These are phyloP conservation scores for Choloepus didactylus DNA, from an alignment of 2,797 vertebrate species.

Conservation along the genomic window DNA sequence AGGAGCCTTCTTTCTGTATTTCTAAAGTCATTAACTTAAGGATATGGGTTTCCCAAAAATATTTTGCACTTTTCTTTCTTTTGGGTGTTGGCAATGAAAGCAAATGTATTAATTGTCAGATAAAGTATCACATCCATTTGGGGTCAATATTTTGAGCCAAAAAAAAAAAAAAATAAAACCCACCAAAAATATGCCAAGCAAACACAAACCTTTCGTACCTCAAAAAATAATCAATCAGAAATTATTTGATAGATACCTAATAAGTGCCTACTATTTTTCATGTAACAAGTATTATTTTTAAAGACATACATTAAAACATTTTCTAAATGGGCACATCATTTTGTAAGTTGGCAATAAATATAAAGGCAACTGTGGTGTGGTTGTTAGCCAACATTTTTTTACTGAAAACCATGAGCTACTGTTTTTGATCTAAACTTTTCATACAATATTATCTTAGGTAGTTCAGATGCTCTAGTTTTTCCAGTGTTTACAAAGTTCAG, in stretches of 20 bases:
- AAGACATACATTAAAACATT: neutral
- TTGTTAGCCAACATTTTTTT: constrained; percentile 55
- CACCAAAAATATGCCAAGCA: neutral
- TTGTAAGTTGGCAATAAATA: constrained; percentile 21
- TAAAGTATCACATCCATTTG: neutral
- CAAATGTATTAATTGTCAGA: constrained; percentile 18
- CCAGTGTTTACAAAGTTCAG: constrained; percentile 16
- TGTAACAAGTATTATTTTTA: constrained; percentile 30
- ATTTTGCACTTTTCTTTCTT: constrained; percentile 32
- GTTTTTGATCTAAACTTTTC: constrained; percentile 42
- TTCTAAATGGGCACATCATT: constrained; percentile 19
- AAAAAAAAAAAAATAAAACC: neutral
- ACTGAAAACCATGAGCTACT: constrained; percentile 58
- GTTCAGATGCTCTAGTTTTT: constrained; percentile 35
- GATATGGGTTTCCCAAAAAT: constrained; percentile 10
- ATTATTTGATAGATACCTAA: constrained; percentile 23
- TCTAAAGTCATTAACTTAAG: neutral
- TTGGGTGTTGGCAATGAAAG: constrained; percentile 43
- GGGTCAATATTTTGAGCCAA: neutral
- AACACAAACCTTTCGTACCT: constrained; percentile 40
- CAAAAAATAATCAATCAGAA: constrained; percentile 14
- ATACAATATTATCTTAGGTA: constrained; percentile 56
- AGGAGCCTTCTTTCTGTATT: neutral
- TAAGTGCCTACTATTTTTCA: neutral
- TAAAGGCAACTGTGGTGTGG: neutral